Evolutionary conservation across 2,888 invertebrate species (phyloP).

Genomic region (Zygothrica quintamaculata): DNA sequence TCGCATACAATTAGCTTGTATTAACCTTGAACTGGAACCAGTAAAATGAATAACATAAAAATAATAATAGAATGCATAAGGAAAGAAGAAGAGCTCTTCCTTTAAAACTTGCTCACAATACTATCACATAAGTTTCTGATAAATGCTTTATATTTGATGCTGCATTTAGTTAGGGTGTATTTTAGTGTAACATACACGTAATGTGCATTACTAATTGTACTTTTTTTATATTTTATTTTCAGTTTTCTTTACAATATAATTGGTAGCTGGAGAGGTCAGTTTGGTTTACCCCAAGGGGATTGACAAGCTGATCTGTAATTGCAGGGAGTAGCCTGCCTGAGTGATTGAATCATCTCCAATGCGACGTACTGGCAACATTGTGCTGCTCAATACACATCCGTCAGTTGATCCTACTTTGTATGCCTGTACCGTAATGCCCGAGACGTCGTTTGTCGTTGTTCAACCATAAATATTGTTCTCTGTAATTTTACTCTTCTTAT

Average conservation of each 20-base stretch:
- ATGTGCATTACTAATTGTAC: not conserved
- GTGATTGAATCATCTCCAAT: conserved; percentile 37
- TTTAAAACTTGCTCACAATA: too few species aligned
- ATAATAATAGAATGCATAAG: too few species aligned
- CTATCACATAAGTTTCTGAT: too few species aligned
- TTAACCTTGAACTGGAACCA: too few species aligned
- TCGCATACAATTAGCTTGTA: too few species aligned
- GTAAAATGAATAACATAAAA: not conserved
- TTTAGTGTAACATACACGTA: too few species aligned
- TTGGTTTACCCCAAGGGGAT: not conserved
- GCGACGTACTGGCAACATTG: not conserved
- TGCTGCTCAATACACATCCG: conserved; percentile 47
- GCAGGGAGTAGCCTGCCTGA: conserved; percentile 7
- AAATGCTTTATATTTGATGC: too few species aligned
- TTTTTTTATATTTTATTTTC: not conserved
- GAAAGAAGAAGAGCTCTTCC: not conserved
- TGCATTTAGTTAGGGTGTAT: too few species aligned
- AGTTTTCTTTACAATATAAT: not conserved
- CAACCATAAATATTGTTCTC: conserved; percentile 70
- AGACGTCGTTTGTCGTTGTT: conserved; percentile 73
- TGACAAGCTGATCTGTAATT: conserved; percentile 21
- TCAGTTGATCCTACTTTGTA: conserved; percentile 65
- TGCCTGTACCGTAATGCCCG: conserved; percentile 68
- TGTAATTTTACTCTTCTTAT: conserved; percentile 65
- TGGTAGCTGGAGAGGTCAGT: conserved; percentile 1